Conservation (phyloP, 2,797 vertebrate genomes). For the Glossophaga mutica region DNA sequence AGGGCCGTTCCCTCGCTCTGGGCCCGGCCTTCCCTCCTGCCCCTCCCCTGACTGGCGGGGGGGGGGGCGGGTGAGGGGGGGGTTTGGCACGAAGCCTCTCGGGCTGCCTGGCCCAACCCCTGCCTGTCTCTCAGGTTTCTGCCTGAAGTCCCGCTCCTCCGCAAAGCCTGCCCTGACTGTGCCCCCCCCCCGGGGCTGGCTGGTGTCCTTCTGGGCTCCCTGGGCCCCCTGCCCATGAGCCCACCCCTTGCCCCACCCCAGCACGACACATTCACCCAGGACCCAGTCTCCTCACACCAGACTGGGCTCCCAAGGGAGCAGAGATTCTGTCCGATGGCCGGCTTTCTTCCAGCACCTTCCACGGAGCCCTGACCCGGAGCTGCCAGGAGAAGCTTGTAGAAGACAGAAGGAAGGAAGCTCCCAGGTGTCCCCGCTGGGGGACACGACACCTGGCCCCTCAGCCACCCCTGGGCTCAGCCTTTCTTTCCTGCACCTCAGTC, state of each 20-base stretch:
- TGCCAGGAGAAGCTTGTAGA: background rate
- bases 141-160: fast-evolving
- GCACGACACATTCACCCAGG: no score
- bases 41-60: fast-evolving
- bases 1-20: background rate
- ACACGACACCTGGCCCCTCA: background rate
- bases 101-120: fast-evolving
- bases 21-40: background rate
- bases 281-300: background rate
- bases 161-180: background rate
- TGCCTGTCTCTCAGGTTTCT: background rate
- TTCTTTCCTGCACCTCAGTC: background rate
- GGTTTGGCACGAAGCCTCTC: background rate
- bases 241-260: fast-evolving
- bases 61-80: fast-evolving
- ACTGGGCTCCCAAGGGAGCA: fast-evolving
- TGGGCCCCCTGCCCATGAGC: fast-evolving
- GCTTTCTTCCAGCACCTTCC: background rate
- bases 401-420: background rate
- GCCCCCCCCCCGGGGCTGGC: fast-evolving
- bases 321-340: fast-evolving
- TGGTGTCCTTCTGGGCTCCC: background rate
- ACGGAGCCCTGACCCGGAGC: background rate
- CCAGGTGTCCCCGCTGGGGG: background rate
- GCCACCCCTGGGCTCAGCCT: background rate